These are phyloP conservation scores for Sebastes taczanowskii DNA, from an alignment of 2,797 vertebrate genomes.

Conservation along the genomic window DNA sequence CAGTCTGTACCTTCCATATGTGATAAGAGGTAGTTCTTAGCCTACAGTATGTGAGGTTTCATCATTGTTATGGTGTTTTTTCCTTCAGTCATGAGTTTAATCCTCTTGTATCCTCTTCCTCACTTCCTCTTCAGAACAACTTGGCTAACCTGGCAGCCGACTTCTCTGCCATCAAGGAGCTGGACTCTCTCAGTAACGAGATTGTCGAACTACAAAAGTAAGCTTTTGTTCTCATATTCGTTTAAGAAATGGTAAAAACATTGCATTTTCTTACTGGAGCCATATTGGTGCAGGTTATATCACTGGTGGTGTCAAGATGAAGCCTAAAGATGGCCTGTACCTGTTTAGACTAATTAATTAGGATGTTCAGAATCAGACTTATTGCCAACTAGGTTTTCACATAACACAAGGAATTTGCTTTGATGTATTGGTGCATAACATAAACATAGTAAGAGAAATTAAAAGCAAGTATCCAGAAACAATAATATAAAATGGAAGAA, in stretches of 20 bases:
- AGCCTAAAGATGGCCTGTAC: background rate
- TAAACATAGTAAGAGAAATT: no score
- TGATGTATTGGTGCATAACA: no score
- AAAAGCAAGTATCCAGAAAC: no score
- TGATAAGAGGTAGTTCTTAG: background rate
- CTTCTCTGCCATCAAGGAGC: constrained; percentile 98
- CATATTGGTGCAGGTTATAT: background rate
- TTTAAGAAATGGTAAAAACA: background rate
- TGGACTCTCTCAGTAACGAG: constrained; percentile 97
- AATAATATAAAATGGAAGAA: no score
- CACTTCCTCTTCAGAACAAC: constrained; percentile 81
- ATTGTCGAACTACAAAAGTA: constrained; percentile 97
- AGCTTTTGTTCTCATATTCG: constrained; percentile 19
- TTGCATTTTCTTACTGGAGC: background rate
- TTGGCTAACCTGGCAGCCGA: constrained; percentile 88
- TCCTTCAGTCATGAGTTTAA: constrained; percentile 31
- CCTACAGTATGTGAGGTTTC: background rate
- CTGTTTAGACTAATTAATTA: background rate
- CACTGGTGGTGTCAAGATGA: background rate
- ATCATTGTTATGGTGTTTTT: background rate
- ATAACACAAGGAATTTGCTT: no score
- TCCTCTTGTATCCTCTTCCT: constrained; percentile 8
- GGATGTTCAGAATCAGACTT: background rate
- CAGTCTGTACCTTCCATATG: background rate
- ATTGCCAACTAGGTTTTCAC: no score